A percentile compares a stretch with the other conserved stretches of the same genome.
Conservation (phyloP, 2,797 vertebrate genomes). For the Presbytis comata region DNA sequence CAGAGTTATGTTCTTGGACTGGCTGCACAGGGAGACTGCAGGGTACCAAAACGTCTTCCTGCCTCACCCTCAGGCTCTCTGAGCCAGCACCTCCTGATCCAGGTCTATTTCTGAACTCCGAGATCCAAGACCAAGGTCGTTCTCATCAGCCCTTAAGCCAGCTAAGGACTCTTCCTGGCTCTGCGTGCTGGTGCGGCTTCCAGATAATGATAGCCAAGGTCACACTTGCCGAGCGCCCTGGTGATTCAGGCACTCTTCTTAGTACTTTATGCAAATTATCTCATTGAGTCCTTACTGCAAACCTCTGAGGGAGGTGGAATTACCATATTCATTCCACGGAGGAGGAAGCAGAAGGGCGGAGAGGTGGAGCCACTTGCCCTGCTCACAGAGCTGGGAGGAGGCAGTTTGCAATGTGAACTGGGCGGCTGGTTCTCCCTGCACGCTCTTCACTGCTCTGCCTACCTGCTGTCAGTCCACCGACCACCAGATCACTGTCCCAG, state of each 20-base stretch:
- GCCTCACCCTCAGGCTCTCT: not conserved
- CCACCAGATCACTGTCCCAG: not conserved
- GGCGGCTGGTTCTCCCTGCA: rapidly evolving
- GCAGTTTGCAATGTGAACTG: rapidly evolving
- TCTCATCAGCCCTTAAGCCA: not conserved
- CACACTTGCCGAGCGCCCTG: not conserved
- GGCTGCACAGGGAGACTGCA: not conserved
- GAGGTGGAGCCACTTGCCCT: not conserved
- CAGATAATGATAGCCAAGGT: rapidly evolving
- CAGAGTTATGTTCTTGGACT: no score
- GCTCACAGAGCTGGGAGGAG: not conserved
- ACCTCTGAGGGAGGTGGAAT: not conserved
- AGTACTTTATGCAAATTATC: not conserved
- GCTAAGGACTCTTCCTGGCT: not conserved
- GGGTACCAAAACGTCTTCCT: not conserved
- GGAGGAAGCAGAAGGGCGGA: not conserved
- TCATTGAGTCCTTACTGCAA: no score
- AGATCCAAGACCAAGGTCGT: not conserved
- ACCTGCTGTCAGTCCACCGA: no score
- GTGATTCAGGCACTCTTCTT: not conserved
- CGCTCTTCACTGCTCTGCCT: no score
- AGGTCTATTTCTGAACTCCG: not conserved
- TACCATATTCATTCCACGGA: not conserved
- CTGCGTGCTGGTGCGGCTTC: rapidly evolving
- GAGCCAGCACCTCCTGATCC: not conserved